A percentile compares a stretch with the other conserved stretches of the same genome.
These are phyloP conservation scores for Steinernema scapterisci DNA, from an alignment of 2,888 invertebrate species.

Conservation along the genomic window DNA sequence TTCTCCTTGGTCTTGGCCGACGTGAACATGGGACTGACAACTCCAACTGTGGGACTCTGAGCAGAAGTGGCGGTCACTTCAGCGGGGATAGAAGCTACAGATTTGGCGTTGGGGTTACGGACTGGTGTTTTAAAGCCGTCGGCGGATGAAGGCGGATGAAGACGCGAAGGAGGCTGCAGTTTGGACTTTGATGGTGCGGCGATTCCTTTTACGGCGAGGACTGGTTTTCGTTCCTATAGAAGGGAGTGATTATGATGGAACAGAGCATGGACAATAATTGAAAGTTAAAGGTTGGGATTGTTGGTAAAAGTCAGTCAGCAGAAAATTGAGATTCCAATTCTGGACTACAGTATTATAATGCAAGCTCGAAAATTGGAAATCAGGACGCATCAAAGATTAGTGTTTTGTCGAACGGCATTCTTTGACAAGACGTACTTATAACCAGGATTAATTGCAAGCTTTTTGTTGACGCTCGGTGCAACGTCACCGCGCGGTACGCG, in stretches of 20 bases:
- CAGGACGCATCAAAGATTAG: no score
- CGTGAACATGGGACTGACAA: slow-evolving; percentile 77
- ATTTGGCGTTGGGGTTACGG: neutral
- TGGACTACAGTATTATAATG: no score
- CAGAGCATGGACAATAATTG: no score
- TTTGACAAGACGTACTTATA: slow-evolving; percentile 16
- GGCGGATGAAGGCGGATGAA: neutral
- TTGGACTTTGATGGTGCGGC: slow-evolving; percentile 42
- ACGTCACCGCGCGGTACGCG: slow-evolving; percentile 31
- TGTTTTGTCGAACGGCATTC: no score
- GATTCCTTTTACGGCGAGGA: slow-evolving; percentile 55
- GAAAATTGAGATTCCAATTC: no score
- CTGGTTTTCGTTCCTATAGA: slow-evolving; percentile 43
- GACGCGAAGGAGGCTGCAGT: slow-evolving; percentile 28
- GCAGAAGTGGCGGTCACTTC: neutral
- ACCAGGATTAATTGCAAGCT: slow-evolving; percentile 30
- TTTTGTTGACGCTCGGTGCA: slow-evolving; percentile 30
- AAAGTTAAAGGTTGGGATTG: no score
- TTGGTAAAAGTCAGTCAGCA: no score
- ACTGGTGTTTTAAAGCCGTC: slow-evolving; percentile 12
- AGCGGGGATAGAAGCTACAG: neutral
- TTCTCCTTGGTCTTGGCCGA: slow-evolving; percentile 47
- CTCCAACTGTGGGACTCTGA: slow-evolving; percentile 69
- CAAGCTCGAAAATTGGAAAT: no score
- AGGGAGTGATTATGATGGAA: neutral